Conservation (phyloP, 2,797 vertebrate genomes). For the Silurus aristotelis region DNA sequence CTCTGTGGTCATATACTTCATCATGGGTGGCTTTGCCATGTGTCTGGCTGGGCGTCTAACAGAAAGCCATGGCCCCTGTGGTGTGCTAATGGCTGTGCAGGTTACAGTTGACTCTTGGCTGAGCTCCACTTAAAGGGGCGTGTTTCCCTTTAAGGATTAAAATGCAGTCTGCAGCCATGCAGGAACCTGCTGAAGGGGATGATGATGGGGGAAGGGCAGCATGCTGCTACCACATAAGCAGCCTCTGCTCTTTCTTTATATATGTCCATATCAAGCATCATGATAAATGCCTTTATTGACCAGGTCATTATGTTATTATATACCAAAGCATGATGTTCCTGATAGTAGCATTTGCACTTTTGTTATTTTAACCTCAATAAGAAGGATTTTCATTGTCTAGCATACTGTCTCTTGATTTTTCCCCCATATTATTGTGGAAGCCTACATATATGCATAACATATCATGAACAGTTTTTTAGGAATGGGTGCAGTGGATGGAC, state of each 20-base stretch:
- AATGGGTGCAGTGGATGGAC: not conserved
- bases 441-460: not conserved
- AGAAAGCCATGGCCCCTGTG: constrained; percentile 57
- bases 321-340: not conserved
- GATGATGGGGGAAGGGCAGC: constrained; percentile 40
- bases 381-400: not conserved
- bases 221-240: constrained; percentile 16
- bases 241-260: not conserved
- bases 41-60: constrained; percentile 51
- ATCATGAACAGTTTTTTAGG: not conserved
- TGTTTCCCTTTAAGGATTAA: constrained; percentile 64
- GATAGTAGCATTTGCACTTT: not conserved
- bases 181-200: constrained; percentile 55
- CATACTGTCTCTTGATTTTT: not conserved
- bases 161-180: constrained; percentile 56
- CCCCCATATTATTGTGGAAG: not conserved
- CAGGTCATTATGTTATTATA: not conserved
- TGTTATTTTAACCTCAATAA: not conserved
- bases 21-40: constrained; percentile 32
- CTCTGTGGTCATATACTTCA: not conserved
- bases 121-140: constrained; percentile 37
- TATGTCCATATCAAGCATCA: not conserved
- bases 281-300: not conserved
- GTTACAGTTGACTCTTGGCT: constrained; percentile 44
- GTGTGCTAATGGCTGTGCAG: constrained; percentile 54